phyloP scores from a whole-genome alignment of 1,140 invertebrate species.

The Cecropterus lyciades region DNA sequence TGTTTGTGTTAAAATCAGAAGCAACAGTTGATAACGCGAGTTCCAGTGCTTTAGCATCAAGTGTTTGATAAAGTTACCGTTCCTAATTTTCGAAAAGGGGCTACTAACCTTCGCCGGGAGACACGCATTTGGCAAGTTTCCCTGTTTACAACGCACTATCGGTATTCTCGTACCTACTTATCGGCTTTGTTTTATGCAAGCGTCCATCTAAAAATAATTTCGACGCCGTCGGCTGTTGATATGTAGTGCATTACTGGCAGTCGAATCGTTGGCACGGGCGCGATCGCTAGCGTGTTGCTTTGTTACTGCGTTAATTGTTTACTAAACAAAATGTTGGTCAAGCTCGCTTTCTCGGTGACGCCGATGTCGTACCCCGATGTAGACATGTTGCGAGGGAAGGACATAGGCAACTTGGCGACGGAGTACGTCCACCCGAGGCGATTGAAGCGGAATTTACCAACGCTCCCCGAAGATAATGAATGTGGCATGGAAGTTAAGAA shows the following conservation, averaged over 20 bases:
- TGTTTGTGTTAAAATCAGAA: background rate
- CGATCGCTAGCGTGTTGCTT: conserved; percentile 48
- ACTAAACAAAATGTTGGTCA: conserved; percentile 59
- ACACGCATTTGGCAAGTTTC: conserved; percentile 48
- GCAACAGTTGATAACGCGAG: conserved; percentile 6
- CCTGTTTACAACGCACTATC: conserved; percentile 43
- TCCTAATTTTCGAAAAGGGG: conserved; percentile 7
- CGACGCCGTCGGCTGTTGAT: conserved; percentile 34
- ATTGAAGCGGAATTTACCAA: conserved; percentile 59
- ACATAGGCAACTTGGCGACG: conserved; percentile 57
- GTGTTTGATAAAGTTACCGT: conserved; percentile 3
- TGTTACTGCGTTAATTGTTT: conserved; percentile 34
- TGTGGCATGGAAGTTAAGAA: conserved; percentile 60
- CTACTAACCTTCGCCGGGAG: conserved; percentile 33
- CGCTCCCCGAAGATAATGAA: conserved; percentile 74
- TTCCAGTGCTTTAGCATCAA: background rate
- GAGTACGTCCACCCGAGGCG: conserved; percentile 66
- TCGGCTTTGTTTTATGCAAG: conserved; percentile 43
- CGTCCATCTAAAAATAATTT: conserved; percentile 50
- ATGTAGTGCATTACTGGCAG: conserved; percentile 46
- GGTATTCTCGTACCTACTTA: conserved; percentile 36
- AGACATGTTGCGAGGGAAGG: conserved; percentile 67
- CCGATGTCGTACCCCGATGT: conserved; percentile 59
- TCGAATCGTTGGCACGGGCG: conserved; percentile 47
- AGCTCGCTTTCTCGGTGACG: conserved; percentile 56